phyloP scores from a whole-genome alignment of 2,113 vertebrate species.

The Apaloderma vittatum region DNA sequence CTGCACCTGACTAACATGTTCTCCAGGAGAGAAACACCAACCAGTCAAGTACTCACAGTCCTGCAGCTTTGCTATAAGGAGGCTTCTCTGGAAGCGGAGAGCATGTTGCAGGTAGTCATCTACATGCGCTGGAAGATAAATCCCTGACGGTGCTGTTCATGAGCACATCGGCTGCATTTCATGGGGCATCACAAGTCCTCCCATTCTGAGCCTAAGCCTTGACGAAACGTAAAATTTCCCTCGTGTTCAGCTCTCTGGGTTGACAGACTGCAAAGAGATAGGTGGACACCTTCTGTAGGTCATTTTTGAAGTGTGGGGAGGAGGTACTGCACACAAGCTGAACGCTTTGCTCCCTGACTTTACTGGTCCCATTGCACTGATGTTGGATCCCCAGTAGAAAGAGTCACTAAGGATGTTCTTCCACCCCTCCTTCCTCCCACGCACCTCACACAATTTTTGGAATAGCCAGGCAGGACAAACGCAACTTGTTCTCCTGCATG shows the following conservation, averaged over 20 bases:
- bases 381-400: background rate
- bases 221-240: background rate
- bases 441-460: background rate
- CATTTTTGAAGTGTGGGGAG: rapidly evolving
- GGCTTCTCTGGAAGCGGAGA: background rate
- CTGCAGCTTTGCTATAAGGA: background rate
- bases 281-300: background rate
- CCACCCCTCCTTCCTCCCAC: conserved; percentile 20
- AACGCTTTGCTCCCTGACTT: background rate
- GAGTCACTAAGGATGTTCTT: background rate
- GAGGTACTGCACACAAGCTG: background rate
- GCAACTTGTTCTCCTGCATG: background rate
- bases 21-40: background rate
- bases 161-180: background rate
- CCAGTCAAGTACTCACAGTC: background rate
- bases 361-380: background rate
- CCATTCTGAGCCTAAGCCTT: background rate
- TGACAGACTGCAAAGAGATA: background rate
- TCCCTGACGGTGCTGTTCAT: background rate
- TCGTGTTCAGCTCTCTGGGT: background rate
- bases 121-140: background rate
- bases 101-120: background rate
- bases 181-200: background rate
- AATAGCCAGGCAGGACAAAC: background rate
- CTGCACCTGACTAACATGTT: background rate